Conservation (phyloP, 2,888 invertebrate genomes). For the Yponomeuta evonymella region DNA sequence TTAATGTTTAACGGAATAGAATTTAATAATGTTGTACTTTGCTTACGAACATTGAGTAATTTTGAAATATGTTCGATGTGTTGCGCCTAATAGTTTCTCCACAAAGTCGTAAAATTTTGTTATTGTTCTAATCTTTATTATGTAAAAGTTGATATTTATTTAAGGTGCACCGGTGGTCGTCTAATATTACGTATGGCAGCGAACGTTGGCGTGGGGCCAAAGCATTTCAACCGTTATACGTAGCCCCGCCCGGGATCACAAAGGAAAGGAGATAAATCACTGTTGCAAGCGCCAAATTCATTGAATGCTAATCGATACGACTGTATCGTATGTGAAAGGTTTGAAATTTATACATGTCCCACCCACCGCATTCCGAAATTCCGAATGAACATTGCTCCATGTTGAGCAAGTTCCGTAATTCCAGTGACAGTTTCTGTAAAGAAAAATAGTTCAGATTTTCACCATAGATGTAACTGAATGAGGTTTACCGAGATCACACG, state of each 20-base stretch:
- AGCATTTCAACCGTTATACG: conserved; percentile 55
- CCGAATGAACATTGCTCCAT: neutral
- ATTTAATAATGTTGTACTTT: no score
- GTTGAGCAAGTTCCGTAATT: no score
- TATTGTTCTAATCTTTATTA: neutral
- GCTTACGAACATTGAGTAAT: no score
- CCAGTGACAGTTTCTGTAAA: no score
- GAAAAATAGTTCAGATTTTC: neutral
- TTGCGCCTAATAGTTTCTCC: neutral
- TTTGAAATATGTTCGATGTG: no score
- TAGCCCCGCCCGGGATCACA: conserved; percentile 44
- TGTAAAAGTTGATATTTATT: neutral
- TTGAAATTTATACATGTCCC: neutral
- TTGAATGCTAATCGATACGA: conserved; percentile 8
- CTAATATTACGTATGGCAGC: conserved; percentile 36
- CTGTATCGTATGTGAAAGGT: neutral
- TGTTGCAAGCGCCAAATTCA: conserved; percentile 21
- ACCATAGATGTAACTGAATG: neutral
- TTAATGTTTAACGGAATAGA: no score
- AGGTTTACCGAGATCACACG: no score
- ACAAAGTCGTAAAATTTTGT: neutral
- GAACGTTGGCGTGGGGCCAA: conserved; percentile 54
- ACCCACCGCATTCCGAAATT: neutral
- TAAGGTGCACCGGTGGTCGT: conserved; percentile 33
- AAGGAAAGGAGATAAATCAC: conserved; percentile 59